These are phyloP conservation scores for Sciaenops ocellatus DNA, from an alignment of 2,797 vertebrate genomes.

Conservation along the genomic window DNA sequence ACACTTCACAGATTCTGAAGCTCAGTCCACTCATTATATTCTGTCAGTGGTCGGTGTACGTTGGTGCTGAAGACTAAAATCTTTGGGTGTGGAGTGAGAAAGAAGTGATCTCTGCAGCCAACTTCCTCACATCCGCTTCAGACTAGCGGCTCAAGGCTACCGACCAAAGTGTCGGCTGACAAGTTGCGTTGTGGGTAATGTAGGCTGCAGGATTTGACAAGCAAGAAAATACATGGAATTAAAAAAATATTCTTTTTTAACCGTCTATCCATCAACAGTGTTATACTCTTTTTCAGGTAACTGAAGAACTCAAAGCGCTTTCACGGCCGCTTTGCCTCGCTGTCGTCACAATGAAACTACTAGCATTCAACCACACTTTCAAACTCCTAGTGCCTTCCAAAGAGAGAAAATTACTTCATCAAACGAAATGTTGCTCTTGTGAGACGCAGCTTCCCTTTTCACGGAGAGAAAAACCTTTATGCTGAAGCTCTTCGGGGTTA, in stretches of 20 bases:
- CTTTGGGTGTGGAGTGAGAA: background rate
- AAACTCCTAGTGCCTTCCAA: constrained; percentile 14
- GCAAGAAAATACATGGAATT: background rate
- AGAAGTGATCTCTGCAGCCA: background rate
- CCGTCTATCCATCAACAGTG: no score
- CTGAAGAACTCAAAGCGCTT: background rate
- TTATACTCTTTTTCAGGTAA: no score
- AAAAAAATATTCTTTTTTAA: background rate
- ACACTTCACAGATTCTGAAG: no score
- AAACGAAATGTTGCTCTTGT: background rate
- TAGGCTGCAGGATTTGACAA: background rate
- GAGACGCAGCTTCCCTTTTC: constrained; percentile 6
- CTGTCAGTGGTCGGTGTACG: no score
- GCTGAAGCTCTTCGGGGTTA: constrained; percentile 20
- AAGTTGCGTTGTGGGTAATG: background rate
- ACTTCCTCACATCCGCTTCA: background rate
- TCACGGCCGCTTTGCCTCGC: background rate
- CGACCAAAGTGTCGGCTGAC: rapidly evolving
- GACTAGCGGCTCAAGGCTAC: background rate
- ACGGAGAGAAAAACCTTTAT: constrained; percentile 6
- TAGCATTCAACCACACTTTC: background rate
- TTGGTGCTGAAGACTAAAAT: no score
- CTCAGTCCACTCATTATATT: no score
- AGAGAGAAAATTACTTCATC: constrained; percentile 6
- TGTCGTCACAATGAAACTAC: background rate